Conservation (phyloP, 30 jellyfish, hydroid and myxozoan genomes). For the Sanderia malayensis region DNA sequence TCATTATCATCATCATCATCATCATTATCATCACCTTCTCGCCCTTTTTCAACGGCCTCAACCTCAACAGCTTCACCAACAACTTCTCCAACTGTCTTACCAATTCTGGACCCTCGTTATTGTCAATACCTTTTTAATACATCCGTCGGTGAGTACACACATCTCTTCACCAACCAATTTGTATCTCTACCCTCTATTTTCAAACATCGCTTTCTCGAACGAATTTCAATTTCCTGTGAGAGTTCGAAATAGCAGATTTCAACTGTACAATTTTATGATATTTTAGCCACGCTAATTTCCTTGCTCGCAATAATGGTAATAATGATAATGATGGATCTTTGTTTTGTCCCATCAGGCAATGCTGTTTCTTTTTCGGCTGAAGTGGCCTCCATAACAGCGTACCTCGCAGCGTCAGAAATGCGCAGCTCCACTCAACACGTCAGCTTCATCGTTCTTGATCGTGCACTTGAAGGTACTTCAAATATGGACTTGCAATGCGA, state of each 20-base stretch:
- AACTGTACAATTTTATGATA: too few relatives aligned
- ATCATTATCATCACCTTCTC: too few relatives aligned
- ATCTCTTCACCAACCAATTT: too few relatives aligned
- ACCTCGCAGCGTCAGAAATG: slow-evolving; percentile 32
- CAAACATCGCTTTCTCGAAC: too few relatives aligned
- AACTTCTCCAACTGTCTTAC: slow-evolving; percentile 11
- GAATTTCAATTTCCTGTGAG: too few relatives aligned
- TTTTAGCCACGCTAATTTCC: too few relatives aligned
- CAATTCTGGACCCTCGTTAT: neutral
- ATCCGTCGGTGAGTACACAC: slow-evolving; percentile 28
- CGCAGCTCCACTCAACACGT: slow-evolving; percentile 28
- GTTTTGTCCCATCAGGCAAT: neutral
- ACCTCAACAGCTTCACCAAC: slow-evolving; percentile 14
- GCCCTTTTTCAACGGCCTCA: too few relatives aligned
- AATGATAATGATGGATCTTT: neutral
- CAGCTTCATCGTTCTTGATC: slow-evolving; percentile 27
- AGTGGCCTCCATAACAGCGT: slow-evolving; percentile 21
- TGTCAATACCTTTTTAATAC: slow-evolving; percentile 55
- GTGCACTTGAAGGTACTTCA: slow-evolving; percentile 35
- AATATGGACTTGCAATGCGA: slow-evolving; percentile 52
- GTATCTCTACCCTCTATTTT: too few relatives aligned
- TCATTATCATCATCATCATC: too few relatives aligned
- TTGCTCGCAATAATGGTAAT: neutral
- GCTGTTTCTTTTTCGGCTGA: slow-evolving; percentile 18
- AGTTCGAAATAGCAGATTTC: too few relatives aligned